A percentile compares a stretch with the other conserved stretches of the same genome.
These are phyloP conservation scores for Stenichneumon culpator DNA, from an alignment of 2,888 invertebrate genomes.

Conservation along the genomic window DNA sequence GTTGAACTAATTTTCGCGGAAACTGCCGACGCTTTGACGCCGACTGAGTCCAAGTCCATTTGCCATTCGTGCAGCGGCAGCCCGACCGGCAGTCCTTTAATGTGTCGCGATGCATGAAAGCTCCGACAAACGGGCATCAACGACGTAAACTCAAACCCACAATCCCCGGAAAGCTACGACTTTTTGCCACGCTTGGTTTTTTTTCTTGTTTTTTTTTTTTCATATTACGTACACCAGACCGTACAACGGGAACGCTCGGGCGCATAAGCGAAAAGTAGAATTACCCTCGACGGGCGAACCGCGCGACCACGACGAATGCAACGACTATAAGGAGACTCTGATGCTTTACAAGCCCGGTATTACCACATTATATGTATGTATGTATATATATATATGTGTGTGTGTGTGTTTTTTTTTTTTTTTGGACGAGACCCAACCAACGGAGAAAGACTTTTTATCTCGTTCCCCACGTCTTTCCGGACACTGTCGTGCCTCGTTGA, in stretches of 20 bases:
- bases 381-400: background rate
- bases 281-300: conserved; percentile 32
- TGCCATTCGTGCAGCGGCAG: background rate
- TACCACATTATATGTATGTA: background rate
- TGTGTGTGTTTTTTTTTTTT: conserved; percentile 4
- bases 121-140: conserved; percentile 18
- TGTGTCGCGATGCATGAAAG: conserved; percentile 33
- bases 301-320: conserved; percentile 48
- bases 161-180: conserved; percentile 2
- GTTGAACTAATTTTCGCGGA: conserved; percentile 10
- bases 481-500: conserved; percentile 27
- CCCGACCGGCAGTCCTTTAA: conserved; percentile 21
- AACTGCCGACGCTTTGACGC: background rate
- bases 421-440: conserved; percentile 59
- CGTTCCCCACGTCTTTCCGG: conserved; percentile 23
- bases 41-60: conserved; percentile 12
- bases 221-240: conserved; percentile 10
- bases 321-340: conserved; percentile 50
- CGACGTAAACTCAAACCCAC: conserved; percentile 7
- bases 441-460: conserved; percentile 50
- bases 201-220: background rate
- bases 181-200: conserved; percentile 9
- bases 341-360: conserved; percentile 41
- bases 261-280: conserved; percentile 46
- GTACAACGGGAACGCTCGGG: background rate